Conservation (phyloP, 2,113 vertebrate species). For the Chaenocephalus aceratus region DNA sequence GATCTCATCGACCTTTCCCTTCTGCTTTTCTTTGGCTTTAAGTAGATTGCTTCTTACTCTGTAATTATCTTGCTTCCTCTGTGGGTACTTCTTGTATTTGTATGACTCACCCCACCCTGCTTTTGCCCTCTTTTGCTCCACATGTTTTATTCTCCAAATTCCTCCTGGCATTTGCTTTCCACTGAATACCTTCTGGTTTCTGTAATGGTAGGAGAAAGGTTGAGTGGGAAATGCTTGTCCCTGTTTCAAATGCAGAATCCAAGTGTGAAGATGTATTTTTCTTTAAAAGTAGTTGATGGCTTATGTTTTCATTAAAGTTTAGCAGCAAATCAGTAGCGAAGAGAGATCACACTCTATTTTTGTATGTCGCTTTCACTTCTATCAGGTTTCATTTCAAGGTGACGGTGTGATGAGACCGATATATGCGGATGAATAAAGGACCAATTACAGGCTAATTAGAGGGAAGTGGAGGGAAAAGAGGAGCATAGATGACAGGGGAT, state of each 20-base stretch:
- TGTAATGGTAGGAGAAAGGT: background rate
- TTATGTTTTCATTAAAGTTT: background rate
- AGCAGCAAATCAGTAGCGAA: background rate
- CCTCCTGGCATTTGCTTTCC: conserved; percentile 20
- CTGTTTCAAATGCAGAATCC: conserved; percentile 1
- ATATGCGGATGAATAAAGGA: conserved; percentile 42
- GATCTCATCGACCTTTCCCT: background rate
- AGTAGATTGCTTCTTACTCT: conserved; percentile 5
- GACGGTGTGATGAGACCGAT: conserved; percentile 29
- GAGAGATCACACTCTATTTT: background rate
- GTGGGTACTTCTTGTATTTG: conserved; percentile 12
- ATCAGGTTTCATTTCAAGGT: conserved; percentile 40
- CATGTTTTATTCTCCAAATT: conserved; percentile 16
- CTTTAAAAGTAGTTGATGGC: background rate
- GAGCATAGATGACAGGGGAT: conserved; percentile 19
- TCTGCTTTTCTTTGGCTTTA: conserved; percentile 1
- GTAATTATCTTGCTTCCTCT: conserved; percentile 22
- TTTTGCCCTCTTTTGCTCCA: conserved; percentile 8
- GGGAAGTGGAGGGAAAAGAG: conserved; percentile 28
- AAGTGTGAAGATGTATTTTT: background rate
- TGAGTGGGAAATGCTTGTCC: background rate
- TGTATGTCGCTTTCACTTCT: background rate
- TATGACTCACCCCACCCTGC: conserved; percentile 8
- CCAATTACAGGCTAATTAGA: conserved; percentile 46
- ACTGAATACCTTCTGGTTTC: conserved; percentile 12